Evolutionary conservation across 1,140 invertebrate genomes (phyloP), one percentile per base, ranked within the genome.

Genomic region (Rhagoletis zephyria): DNA sequence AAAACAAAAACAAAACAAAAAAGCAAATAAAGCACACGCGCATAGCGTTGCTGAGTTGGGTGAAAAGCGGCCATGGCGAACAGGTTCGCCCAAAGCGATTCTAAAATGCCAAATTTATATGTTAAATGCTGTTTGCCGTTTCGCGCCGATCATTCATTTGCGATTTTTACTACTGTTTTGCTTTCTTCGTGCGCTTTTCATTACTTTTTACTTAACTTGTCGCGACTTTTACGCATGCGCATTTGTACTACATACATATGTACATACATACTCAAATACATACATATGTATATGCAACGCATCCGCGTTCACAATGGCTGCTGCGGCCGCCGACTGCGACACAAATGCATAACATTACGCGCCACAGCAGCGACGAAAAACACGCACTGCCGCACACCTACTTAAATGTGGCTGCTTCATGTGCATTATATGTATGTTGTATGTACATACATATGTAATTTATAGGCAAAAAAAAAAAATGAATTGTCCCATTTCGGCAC

Each of bases 31-130:
- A 81, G 48, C 30, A 42, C 2, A 0, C 7, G 74, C 56, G 74
- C 48, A 30, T 30, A n/a, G 30, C 30, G 30, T 30, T 51, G 74
- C 7, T 48, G 6, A 48, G 10, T 45, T 12, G 30, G 74, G 74
- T 81, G 45, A 81, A 81, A 81, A 81, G 74, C 74, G 74, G 74
- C 74, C 74, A 81, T 30, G 48, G 48, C 48, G 48, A 81, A 81
- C 74, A 81, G 74, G 74, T 81, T 81, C 74, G 48, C 74, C 74
- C 74, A 81, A 81, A 81, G 74, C n/a, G 74, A 81, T 81, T 81
- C 74, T 81, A 81, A 81, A 81, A 81, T 81, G 48, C 48, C 74
- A 81, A 81, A 81, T 56, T 81, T 81, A 81, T 81, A 81, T 81
- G 74, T 81, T 81, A 81, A 81, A 56, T 56, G 16, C 74, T 48